Evolutionary conservation across 2,888 invertebrate genomes (phyloP).

Genomic region (Eristalis pertinax): DNA sequence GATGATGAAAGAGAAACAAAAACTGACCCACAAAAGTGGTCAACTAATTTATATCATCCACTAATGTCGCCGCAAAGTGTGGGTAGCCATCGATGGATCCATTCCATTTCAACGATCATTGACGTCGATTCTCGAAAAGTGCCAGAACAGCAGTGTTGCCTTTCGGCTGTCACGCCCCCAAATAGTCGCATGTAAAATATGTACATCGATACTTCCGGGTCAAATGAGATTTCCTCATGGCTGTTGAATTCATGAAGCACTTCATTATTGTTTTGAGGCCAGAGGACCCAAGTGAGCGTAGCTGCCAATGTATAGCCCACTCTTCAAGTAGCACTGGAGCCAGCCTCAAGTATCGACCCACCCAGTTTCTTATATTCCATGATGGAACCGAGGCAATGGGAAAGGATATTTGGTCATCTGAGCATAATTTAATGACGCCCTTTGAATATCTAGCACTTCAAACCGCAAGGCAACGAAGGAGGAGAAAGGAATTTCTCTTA

Average conservation of each 20-base stretch:
- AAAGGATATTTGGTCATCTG: conserved; percentile 26
- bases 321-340: neutral
- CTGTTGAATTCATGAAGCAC: conserved; percentile 33
- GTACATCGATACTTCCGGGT: conserved; percentile 18
- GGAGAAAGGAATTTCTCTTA: conserved; percentile 9
- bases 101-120: conserved; percentile 30
- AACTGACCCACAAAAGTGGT: conserved; percentile 32
- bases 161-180: neutral
- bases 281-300: conserved; percentile 18
- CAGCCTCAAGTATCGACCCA: neutral
- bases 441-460: conserved; percentile 26
- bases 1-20: neutral
- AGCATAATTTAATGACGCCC: conserved; percentile 19
- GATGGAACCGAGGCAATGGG: neutral
- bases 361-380: neutral
- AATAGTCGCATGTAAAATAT: conserved; percentile 1
- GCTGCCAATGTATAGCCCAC: conserved; percentile 3
- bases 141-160: conserved; percentile 24
- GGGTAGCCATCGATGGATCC: conserved; percentile 11
- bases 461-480: neutral
- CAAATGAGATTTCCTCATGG: conserved; percentile 18
- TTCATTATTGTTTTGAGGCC: conserved; percentile 21
- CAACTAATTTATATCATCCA: conserved; percentile 51
- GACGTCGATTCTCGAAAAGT: conserved; percentile 44
- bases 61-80: conserved; percentile 15